phyloP scores from a whole-genome alignment of 2,113 vertebrate genomes.

The Thalassoma bifasciatum region DNA sequence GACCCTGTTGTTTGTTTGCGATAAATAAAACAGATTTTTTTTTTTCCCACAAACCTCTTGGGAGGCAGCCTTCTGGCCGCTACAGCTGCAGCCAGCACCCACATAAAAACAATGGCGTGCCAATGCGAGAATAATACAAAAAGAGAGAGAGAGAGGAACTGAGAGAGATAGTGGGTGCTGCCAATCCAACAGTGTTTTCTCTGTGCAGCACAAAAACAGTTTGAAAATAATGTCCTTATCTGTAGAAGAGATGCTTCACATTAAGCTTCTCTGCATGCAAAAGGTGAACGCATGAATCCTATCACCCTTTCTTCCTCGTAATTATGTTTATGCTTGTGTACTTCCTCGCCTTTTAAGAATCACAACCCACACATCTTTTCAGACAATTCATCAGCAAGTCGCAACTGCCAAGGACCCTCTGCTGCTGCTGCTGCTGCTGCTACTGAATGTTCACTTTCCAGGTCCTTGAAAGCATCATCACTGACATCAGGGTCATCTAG shows the following conservation, averaged over 20 bases:
- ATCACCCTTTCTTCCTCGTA: conserved; percentile 9
- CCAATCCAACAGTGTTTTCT: conserved; percentile 63
- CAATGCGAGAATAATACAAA: conserved; percentile 58
- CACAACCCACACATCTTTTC: conserved; percentile 40
- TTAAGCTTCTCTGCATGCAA: conserved; percentile 12
- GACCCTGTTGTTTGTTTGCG: conserved; percentile 66
- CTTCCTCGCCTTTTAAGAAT: conserved; percentile 47
- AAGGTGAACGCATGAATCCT: conserved; percentile 6
- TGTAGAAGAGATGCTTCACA: neutral
- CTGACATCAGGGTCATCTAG: conserved; percentile 65
- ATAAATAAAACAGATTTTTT: conserved; percentile 61
- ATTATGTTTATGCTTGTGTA: conserved; percentile 24
- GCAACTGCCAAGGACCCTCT: conserved; percentile 40
- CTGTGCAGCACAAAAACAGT: conserved; percentile 54
- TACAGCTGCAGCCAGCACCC: conserved; percentile 78
- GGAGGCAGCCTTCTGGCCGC: conserved; percentile 66
- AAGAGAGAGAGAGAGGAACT: conserved; percentile 27
- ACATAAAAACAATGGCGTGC: conserved; percentile 65
- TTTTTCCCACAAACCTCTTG: conserved; percentile 46
- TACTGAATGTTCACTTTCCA: conserved; percentile 50
- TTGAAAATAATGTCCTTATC: conserved; percentile 56
- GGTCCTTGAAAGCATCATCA: conserved; percentile 67
- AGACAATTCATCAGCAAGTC: conserved; percentile 55
- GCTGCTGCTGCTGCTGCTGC: conserved; percentile 19
- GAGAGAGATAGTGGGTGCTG: conserved; percentile 13